These are phyloP conservation scores for Accipiter virgatus DNA, from an alignment of 2,113 vertebrate species.

Conservation along the genomic window DNA sequence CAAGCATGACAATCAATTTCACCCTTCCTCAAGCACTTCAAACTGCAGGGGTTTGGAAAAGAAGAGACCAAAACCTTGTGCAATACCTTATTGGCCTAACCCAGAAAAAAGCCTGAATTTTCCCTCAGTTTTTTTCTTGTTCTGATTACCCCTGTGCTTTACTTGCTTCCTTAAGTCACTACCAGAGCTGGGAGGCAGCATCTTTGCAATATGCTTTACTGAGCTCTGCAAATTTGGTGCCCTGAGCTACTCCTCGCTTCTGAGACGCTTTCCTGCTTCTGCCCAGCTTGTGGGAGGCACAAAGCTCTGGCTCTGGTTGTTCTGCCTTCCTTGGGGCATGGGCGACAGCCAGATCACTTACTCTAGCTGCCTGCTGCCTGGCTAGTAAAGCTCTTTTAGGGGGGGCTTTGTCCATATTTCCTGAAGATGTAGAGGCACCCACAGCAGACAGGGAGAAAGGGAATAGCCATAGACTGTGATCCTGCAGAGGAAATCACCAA, in stretches of 20 bases:
- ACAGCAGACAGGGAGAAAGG: neutral
- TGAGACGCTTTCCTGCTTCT: neutral
- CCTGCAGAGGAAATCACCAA: neutral
- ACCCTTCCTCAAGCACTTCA: neutral
- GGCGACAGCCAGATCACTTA: neutral
- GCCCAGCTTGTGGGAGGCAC: neutral
- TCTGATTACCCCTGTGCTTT: neutral
- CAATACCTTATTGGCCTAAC: neutral
- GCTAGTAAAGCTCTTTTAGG: neutral
- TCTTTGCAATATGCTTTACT: neutral
- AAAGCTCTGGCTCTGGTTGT: neutral
- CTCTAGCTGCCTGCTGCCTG: neutral
- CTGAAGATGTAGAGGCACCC: neutral
- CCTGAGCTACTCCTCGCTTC: neutral
- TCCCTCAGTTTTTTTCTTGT: neutral
- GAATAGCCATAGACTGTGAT: neutral
- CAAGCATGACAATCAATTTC: neutral
- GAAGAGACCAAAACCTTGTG: neutral
- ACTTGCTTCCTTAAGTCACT: neutral
- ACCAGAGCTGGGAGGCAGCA: neutral
- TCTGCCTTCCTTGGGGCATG: neutral
- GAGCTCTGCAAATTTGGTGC: neutral
- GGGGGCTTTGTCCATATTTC: neutral
- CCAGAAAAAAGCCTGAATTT: neutral
- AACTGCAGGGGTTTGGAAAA: neutral